Base-by-base conservation (phyloP, 2,113 vertebrate genomes). In the Chaenogobius annularis region DNA sequence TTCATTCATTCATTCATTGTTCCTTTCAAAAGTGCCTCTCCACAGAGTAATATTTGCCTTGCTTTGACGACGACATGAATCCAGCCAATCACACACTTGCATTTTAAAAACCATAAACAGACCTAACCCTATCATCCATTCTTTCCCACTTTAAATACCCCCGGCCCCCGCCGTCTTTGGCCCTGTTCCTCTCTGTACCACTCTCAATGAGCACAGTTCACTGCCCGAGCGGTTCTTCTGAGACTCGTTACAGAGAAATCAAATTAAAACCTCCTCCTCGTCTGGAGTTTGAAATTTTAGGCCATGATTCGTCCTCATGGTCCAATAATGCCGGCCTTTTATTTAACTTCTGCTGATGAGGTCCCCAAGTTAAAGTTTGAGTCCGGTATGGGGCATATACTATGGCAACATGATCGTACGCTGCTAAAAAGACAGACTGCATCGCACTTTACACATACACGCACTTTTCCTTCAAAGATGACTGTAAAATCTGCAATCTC, bases 241-340 rank as follows among this genome's bases (percentile, higher is more conserved):
- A 88, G 82, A 85, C 83, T 90, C 85, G 84, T 90, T 89, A 87
- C 76, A 26, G 66, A 79, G 73, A 77, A 85, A 88, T 90, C 86
- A 85, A 87, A 90, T 89, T 88, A 87, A 91, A 84, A 87, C 83
- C 80, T 68, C 69, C 81, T 85, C 66, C 84, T 82, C 80, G 84
- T 83, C 84, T 85, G 22, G 79, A 77, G 72, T 82, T 82, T 90
- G 81, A 89, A 82, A 84, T 88, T 80, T 80, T 76, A 37, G 81
- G 73, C 75, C 78, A 68, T 70, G 85, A 72, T 71, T 80, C 77
- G 84, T 78, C 81, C 85, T 77, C 72, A 62, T 75, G 84, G 70
- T 10, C 81, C 52, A 81, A 84, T 88, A 81, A 78, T n/a, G 66
- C 47, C 10, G 0, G 55, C 59, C 47, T 62, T n/a, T 66, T 15